phyloP scores from a whole-genome alignment of 53 echinoderm and acorn worm species.

The Actinopyga echinites region DNA sequence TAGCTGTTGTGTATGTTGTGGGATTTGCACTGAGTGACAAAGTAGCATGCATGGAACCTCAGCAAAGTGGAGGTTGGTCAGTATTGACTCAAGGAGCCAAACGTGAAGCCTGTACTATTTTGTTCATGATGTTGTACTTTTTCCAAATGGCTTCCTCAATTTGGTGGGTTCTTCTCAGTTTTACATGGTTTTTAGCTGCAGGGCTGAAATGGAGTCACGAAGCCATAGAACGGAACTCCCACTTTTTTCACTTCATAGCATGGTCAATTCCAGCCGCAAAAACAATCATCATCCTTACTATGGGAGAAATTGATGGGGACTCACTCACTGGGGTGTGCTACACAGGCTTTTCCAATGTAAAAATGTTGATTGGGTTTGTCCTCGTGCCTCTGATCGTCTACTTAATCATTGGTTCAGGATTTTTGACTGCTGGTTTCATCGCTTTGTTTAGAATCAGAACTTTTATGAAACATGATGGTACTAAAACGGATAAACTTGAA shows the following conservation, averaged over 20 bases:
- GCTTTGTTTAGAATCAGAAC: constrained; percentile 97
- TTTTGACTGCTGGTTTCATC: constrained; percentile 92
- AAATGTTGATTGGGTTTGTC: constrained; percentile 81
- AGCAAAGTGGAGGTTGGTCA: constrained; percentile 8
- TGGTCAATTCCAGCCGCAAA: constrained; percentile 98
- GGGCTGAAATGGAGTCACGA: constrained; percentile 99
- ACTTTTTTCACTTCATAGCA: constrained; percentile 98
- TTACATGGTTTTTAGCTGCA: constrained; percentile 98
- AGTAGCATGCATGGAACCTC: constrained; percentile 77
- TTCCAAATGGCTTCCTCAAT: constrained; percentile 98
- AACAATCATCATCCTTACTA: constrained; percentile 87
- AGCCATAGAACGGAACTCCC: constrained; percentile 96
- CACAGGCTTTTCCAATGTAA: constrained; percentile 84
- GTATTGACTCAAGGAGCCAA: constrained; percentile 81
- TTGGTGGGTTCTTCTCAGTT: constrained; percentile 98
- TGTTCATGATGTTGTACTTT: constrained; percentile 97
- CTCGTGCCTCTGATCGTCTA: constrained; percentile 92
- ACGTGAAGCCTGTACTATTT: constrained; percentile 85
- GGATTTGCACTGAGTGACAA: constrained; percentile 87
- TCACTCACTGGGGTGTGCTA: constrained; percentile 91
- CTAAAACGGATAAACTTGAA: constrained; percentile 98
- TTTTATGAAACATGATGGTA: constrained; percentile 99
- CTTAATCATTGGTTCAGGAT: constrained; percentile 87
- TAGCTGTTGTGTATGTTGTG: constrained; percentile 87
- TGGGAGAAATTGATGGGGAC: constrained; percentile 92